A percentile compares a stretch with the other conserved stretches of the same genome.
Evolutionary conservation across 2,888 invertebrate species (phyloP).

Genomic region (Sphaerophoria taeniata): DNA sequence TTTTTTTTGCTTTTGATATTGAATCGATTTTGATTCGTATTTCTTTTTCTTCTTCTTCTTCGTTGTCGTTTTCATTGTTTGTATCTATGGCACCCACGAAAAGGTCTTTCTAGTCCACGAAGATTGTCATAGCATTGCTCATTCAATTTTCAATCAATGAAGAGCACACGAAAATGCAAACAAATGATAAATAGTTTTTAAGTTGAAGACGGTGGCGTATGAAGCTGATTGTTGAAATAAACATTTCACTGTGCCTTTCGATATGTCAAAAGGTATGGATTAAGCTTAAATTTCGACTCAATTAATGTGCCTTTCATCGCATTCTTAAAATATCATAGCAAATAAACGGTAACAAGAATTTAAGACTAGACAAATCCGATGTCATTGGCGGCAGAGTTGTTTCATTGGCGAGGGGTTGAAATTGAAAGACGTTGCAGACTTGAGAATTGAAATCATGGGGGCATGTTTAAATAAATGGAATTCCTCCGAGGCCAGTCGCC

Average conservation of each 20-base stretch:
- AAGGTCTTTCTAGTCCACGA: not conserved
- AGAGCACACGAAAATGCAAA: not conserved
- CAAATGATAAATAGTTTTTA: not conserved
- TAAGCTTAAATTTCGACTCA: too few species aligned
- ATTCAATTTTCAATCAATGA: conserved; percentile 31
- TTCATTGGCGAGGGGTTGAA: too few species aligned
- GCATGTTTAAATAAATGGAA: conserved; percentile 39
- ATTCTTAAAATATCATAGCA: not conserved
- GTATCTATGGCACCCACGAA: conserved; percentile 5
- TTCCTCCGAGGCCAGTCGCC: conserved; percentile 27
- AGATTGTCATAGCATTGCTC: not conserved
- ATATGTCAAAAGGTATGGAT: too few species aligned
- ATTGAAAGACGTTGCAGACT: too few species aligned
- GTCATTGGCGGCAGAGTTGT: not conserved
- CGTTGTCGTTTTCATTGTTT: not conserved
- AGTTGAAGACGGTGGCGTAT: not conserved
- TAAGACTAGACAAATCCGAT: conserved; percentile 1
- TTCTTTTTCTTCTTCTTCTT: not conserved
- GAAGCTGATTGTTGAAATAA: not conserved
- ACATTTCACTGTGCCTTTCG: too few species aligned
- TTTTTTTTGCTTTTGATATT: not conserved
- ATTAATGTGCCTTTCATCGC: too few species aligned
- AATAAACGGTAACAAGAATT: too few species aligned
- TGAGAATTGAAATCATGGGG: conserved; percentile 5
- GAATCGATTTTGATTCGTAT: not conserved